Percentiles rank a stretch among this genome's conserved stretches.
Evolutionary conservation across 2,113 vertebrate genomes (phyloP).

Genomic region (Lasiurus cinereus): DNA sequence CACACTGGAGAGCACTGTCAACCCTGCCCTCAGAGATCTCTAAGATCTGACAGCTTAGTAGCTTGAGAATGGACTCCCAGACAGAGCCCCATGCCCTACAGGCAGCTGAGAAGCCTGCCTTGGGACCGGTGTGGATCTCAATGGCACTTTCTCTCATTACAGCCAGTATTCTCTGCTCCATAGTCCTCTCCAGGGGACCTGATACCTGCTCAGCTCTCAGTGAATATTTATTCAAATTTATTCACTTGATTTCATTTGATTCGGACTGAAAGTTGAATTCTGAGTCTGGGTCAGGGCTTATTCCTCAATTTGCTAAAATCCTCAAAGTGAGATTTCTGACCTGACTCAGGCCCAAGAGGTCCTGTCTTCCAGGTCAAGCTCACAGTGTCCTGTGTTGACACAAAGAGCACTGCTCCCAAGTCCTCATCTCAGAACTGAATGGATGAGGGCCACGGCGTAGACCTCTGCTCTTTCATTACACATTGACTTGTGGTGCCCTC

Average conservation of each 20-base stretch:
- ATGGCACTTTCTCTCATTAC: neutral
- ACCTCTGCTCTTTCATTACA: neutral
- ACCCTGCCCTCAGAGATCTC: neutral
- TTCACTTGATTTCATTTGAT: neutral
- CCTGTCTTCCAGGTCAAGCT: neutral
- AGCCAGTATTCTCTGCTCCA: neutral
- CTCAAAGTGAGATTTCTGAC: neutral
- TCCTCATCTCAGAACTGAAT: neutral
- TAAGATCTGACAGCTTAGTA: neutral
- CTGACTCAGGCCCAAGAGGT: neutral
- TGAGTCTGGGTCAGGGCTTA: neutral
- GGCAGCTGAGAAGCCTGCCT: neutral
- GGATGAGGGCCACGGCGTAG: neutral
- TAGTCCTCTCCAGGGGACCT: neutral
- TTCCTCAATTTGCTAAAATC: slow-evolving; percentile 24
- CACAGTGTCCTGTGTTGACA: neutral
- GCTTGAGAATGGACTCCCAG: neutral
- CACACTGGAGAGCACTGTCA: neutral
- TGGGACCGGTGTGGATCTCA: neutral
- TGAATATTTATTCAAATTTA: neutral
- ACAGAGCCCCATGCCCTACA: neutral
- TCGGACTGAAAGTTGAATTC: neutral
- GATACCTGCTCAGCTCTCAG: neutral
- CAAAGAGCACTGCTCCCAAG: neutral
- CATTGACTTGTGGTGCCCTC: slow-evolving; percentile 24